phyloP scores from a whole-genome alignment of 2,797 vertebrate genomes.

The Notoglanidium macrostoma region DNA sequence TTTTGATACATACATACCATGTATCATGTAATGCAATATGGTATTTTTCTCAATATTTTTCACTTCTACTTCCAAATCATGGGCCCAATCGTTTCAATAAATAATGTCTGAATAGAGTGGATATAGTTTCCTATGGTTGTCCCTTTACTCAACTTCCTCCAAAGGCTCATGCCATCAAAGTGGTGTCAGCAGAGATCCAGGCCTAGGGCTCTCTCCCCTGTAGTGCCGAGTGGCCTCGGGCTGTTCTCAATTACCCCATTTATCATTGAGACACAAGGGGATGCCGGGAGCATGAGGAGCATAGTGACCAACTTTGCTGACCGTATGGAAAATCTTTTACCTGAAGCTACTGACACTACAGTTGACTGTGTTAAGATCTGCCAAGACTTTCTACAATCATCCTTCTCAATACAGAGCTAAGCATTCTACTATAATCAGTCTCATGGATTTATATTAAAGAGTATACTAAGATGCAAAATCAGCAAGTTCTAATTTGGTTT shows the following conservation, averaged over 20 bases:
- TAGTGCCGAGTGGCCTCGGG: constrained; percentile 61
- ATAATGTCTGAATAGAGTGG: neutral
- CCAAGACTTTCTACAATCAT: neutral
- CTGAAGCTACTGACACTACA: neutral
- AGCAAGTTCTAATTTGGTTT: neutral
- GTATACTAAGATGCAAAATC: neutral
- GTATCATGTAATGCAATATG: neutral
- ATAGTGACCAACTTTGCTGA: constrained; percentile 26
- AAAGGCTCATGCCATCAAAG: constrained; percentile 55
- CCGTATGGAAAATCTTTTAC: constrained; percentile 28
- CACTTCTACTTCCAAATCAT: neutral
- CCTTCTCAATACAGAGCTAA: neutral
- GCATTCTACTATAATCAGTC: neutral
- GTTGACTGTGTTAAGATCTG: neutral
- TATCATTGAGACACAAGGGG: constrained; percentile 68
- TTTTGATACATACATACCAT: neutral
- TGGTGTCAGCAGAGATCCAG: constrained; percentile 73
- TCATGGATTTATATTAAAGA: neutral
- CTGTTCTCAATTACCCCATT: constrained; percentile 66
- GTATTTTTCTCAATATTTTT: neutral
- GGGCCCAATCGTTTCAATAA: neutral
- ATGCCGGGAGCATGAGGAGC: constrained; percentile 54
- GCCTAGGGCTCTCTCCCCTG: constrained; percentile 64
- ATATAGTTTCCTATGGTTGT: constrained; percentile 29
- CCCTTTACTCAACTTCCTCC: constrained; percentile 30